phyloP scores from a whole-genome alignment of 2,888 invertebrate species.

The Timema cristinae region DNA sequence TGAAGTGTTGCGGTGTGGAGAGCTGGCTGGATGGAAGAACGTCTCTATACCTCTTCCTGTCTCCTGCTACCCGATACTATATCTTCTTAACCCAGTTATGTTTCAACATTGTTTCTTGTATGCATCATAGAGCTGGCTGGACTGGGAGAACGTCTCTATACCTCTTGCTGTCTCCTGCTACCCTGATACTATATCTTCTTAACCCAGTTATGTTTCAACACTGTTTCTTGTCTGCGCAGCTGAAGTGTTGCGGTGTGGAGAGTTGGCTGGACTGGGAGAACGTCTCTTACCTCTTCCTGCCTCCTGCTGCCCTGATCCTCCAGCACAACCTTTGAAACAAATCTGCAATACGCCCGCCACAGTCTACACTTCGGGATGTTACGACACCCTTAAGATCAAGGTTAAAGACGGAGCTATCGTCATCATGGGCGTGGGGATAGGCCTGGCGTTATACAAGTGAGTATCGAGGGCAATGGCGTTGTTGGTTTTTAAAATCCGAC shows the following conservation, averaged over 20 bases:
- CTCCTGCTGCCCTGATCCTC: slow-evolving; percentile 21
- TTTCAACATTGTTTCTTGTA: not conserved
- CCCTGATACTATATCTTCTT: not conserved
- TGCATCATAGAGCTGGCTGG: slow-evolving; percentile 15
- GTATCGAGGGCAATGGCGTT: not conserved
- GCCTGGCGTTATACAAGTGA: slow-evolving; percentile 63
- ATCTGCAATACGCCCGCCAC: not conserved
- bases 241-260: slow-evolving; percentile 30
- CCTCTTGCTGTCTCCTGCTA: slow-evolving; percentile 24
- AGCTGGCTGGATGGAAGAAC: slow-evolving; percentile 25
- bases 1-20: slow-evolving; percentile 30
- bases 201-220: no score
- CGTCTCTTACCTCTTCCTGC: slow-evolving; percentile 20
- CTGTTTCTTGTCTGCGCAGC: slow-evolving; percentile 13
- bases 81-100: no score
- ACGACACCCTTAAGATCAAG: slow-evolving; percentile 49
- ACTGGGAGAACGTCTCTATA: slow-evolving; percentile 26
- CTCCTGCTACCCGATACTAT: slow-evolving; percentile 18
- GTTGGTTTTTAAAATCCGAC: no score
- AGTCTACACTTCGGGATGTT: slow-evolving; percentile 54
- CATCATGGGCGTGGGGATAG: slow-evolving; percentile 58
- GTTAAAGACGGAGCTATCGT: slow-evolving; percentile 53
- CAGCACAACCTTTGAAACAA: not conserved
- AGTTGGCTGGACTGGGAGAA: slow-evolving; percentile 26
- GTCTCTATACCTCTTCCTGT: slow-evolving; percentile 19